These are phyloP conservation scores for Nasalis larvatus DNA, from an alignment of 2,113 vertebrate species.

Conservation along the genomic window DNA sequence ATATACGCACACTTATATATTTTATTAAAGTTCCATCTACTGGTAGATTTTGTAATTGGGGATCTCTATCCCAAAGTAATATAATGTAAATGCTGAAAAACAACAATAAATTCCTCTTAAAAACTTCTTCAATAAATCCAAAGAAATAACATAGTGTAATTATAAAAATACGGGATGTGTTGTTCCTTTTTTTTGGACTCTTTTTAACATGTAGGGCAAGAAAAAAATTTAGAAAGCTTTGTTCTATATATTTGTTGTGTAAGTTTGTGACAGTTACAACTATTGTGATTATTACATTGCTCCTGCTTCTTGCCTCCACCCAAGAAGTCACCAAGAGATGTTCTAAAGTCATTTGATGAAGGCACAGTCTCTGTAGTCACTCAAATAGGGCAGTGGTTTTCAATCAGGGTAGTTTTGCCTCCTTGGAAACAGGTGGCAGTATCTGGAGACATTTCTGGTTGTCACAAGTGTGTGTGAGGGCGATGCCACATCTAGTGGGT, in stretches of 20 bases:
- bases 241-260: neutral
- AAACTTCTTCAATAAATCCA: neutral
- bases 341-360: neutral
- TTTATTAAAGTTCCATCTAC: conserved; percentile 31
- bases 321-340: neutral
- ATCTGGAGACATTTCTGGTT: neutral
- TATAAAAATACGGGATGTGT: neutral
- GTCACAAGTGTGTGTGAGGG: neutral
- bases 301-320: neutral
- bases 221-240: neutral
- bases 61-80: neutral
- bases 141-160: neutral
- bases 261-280: neutral
- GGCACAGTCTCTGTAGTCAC: neutral
- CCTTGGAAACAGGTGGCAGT: neutral
- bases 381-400: neutral
- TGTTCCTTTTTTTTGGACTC: neutral
- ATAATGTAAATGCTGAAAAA: neutral
- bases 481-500: neutral
- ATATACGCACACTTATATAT: neutral
- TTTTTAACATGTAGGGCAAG: neutral
- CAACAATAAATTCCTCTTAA: neutral
- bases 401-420: neutral
- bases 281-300: neutral
- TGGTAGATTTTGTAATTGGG: neutral